These are phyloP conservation scores for Ceramica pisi DNA, from an alignment of 2,888 invertebrate genomes.

Conservation along the genomic window DNA sequence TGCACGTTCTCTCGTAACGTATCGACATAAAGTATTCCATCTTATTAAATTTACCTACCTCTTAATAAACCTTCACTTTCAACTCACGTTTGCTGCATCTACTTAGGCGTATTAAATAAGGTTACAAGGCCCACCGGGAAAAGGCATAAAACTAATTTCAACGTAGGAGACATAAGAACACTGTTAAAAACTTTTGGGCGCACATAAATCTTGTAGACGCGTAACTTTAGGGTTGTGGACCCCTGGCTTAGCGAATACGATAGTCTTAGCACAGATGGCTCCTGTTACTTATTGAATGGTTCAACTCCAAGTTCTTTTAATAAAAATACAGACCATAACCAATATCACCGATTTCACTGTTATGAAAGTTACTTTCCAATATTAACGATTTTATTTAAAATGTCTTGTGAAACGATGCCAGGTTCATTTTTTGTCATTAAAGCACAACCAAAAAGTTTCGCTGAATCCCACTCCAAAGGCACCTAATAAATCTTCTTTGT, in stretches of 20 bases:
- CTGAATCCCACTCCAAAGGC: not conserved
- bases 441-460: not conserved
- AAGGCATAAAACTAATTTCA: conserved; percentile 68
- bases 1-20: too few species aligned
- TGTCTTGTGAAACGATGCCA: not conserved
- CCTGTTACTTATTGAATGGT: conserved; percentile 12
- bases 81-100: conserved; percentile 54
- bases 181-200: conserved; percentile 71
- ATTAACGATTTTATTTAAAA: conserved; percentile 5
- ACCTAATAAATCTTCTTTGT: not conserved
- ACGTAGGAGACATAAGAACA: conserved; percentile 69
- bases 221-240: conserved; percentile 59
- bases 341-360: conserved; percentile 14
- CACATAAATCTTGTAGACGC: conserved; percentile 65
- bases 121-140: conserved; percentile 55
- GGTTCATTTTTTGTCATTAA: not conserved
- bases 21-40: conserved; percentile 51
- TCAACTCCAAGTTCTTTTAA: conserved; percentile 1
- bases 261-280: conserved; percentile 38
- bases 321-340: conserved; percentile 8
- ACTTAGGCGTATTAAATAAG: conserved; percentile 59
- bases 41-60: conserved; percentile 47
- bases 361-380: conserved; percentile 35
- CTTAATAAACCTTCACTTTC: conserved; percentile 56
- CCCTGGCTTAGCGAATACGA: conserved; percentile 51